Percentiles rank a stretch among this genome's conserved stretches.
Conservation (phyloP, 2,888 invertebrate genomes). For the Pteria penguin region DNA sequence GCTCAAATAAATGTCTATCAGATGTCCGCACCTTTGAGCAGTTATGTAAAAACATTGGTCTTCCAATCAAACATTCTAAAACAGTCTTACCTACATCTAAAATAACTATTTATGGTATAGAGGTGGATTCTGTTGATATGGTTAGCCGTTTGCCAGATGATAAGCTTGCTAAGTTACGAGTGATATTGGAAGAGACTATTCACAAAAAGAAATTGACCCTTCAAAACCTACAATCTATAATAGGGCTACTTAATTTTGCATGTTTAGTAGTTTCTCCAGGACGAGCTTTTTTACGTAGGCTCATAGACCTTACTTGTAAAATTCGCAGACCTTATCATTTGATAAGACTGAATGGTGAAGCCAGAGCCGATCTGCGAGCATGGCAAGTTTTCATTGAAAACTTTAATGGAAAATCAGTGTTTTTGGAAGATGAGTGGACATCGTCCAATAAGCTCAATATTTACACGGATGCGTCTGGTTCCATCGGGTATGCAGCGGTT, state of each 20-base stretch:
- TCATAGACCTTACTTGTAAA: slow-evolving; percentile 6
- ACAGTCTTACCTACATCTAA: not conserved
- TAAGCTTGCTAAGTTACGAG: slow-evolving; percentile 8
- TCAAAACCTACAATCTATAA: slow-evolving; percentile 8
- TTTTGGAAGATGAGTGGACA: slow-evolving; percentile 3
- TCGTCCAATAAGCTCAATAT: slow-evolving; percentile 10
- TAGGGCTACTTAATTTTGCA: slow-evolving; percentile 24
- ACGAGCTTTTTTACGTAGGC: slow-evolving; percentile 1
- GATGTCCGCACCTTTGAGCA: slow-evolving; percentile 11
- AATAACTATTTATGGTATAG: slow-evolving; percentile 8
- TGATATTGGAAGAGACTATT: not conserved
- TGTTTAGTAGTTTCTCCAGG: slow-evolving; percentile 11
- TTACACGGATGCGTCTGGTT: slow-evolving; percentile 24
- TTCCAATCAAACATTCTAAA: slow-evolving; percentile 12
- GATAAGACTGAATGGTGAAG: slow-evolving; percentile 8
- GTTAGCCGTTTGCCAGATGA: slow-evolving; percentile 4
- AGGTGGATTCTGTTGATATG: slow-evolving; percentile 7
- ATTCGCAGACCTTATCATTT: not conserved
- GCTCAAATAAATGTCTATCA: not conserved
- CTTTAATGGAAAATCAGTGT: slow-evolving; percentile 32
- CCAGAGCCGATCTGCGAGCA: not conserved
- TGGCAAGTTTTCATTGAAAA: slow-evolving; percentile 4
- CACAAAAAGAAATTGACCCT: slow-evolving; percentile 5
- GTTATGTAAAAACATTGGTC: not conserved
- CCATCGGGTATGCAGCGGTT: slow-evolving; percentile 22